Base-by-base conservation (phyloP, 1,140 invertebrate species). In the Drosophila suzukii region DNA sequence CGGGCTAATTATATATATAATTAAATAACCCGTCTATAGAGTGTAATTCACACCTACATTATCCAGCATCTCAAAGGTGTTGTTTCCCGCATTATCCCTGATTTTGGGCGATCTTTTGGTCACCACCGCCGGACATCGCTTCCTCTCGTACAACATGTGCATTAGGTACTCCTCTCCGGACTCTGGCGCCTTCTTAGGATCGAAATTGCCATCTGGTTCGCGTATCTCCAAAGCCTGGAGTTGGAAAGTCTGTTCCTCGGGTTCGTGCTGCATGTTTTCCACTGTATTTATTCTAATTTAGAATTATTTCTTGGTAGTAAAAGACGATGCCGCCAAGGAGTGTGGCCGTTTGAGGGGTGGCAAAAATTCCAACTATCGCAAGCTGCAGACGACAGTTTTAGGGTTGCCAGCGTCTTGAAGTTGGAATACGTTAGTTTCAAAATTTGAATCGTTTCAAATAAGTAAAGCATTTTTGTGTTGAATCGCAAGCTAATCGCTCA, bases 111-210 rank as follows among this genome's bases (percentile, higher is more conserved):
- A 81, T 12, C 78, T 75, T 13, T 90, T 91, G 24, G 83, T 88
- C 0, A 92, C 80, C 6, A 92, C 81, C 0, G 86, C 91, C 0
- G 91, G 91, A 10, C 90, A 92, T 4, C 67, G 70, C 59, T 91
- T 86, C 8, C 91, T 75, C 43, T 92, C 91, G 44, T 92, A 91
- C 8, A 88, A 15, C 82, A 92, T 91, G 60, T 91, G 88, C 72
- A 63, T 91, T 10, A 92, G 49, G 66, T 78, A 92, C 58, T 92
- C 90, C 38, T 92, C 90, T 3, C 91, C 91, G 6, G 60, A 78
- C 24, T 88, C 44, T 15, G 91, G 91, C 32, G 60, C 49, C n/a
- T 74, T 76, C 0, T 62, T 30, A 13, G 91, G 91, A 81, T 92
- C 90, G 24, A 92, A 92, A 12, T 59, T 62, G 17, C 50, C 60